A percentile compares a stretch with the other conserved stretches of the same genome.
These are phyloP conservation scores for Lagorchestes hirsutus DNA, from an alignment of 2,797 vertebrate species.

Conservation along the genomic window DNA sequence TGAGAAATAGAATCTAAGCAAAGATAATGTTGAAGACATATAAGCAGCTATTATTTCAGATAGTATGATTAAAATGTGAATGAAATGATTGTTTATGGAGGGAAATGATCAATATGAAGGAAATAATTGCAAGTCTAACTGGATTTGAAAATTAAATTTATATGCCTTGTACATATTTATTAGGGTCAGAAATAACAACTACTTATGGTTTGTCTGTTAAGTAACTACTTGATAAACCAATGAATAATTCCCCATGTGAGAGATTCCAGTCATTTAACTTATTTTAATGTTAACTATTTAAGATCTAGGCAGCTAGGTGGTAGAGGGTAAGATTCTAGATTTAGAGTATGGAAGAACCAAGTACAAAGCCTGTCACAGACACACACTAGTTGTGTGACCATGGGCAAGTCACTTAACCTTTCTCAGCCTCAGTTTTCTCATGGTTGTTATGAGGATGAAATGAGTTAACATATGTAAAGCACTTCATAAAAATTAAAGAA, in stretches of 20 bases:
- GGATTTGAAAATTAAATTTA: neutral
- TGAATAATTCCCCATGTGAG: neutral
- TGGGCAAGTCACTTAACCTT: neutral
- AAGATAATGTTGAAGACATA: neutral
- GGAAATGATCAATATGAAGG: neutral
- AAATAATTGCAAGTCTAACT: neutral
- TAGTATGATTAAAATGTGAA: neutral
- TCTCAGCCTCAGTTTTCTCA: neutral
- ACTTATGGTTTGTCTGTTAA: neutral
- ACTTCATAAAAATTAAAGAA: too few species aligned
- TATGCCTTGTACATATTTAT: neutral
- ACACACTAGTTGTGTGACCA: neutral
- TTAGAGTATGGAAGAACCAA: neutral
- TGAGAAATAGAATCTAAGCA: neutral
- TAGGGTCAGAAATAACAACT: neutral
- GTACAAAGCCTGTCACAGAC: neutral
- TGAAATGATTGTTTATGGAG: neutral
- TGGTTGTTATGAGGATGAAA: neutral
- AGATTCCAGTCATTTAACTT: neutral
- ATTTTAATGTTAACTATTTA: neutral
- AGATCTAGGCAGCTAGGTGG: neutral
- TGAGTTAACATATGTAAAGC: too few species aligned
- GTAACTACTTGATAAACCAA: neutral
- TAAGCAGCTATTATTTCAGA: neutral
- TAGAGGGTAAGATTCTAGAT: neutral